Conservation (phyloP, 2,888 invertebrate genomes). For the Macaria liturata region DNA sequence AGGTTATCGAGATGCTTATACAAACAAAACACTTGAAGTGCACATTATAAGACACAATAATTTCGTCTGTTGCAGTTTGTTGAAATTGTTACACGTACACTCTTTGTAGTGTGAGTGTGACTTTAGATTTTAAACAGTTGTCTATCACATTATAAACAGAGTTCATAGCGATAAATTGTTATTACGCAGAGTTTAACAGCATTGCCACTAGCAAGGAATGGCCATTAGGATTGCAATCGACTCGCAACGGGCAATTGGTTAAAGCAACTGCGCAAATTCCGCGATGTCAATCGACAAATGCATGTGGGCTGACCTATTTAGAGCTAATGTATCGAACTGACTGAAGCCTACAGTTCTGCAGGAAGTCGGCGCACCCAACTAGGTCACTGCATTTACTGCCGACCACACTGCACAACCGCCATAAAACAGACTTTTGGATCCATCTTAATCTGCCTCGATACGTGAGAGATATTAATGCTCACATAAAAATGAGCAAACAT, state of each 20-base stretch:
- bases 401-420: conserved; percentile 13
- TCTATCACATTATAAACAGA: background rate
- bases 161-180: background rate
- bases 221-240: conserved; percentile 14
- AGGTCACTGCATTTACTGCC: conserved; percentile 19
- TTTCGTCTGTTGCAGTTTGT: conserved; percentile 9
- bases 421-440: conserved; percentile 10
- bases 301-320: conserved; percentile 37
- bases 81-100: too few species aligned
- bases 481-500: conserved; percentile 55
- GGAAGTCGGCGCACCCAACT: conserved; percentile 22
- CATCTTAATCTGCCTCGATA: conserved; percentile 17
- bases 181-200: conserved; percentile 1
- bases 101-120: background rate
- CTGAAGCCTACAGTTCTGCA: conserved; percentile 18
- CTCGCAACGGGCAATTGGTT: conserved; percentile 26
- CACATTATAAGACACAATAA: conserved; percentile 15
- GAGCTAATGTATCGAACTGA: conserved; percentile 16
- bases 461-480: conserved; percentile 41
- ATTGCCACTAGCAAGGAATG: conserved; percentile 4
- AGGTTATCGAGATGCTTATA: conserved; percentile 20
- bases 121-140: conserved; percentile 2
- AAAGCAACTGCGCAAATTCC: conserved; percentile 34
- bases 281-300: conserved; percentile 30
- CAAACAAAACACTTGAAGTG: conserved; percentile 14